phyloP scores from a whole-genome alignment of 2,113 vertebrate genomes.

The Mormyrus lacerda region DNA sequence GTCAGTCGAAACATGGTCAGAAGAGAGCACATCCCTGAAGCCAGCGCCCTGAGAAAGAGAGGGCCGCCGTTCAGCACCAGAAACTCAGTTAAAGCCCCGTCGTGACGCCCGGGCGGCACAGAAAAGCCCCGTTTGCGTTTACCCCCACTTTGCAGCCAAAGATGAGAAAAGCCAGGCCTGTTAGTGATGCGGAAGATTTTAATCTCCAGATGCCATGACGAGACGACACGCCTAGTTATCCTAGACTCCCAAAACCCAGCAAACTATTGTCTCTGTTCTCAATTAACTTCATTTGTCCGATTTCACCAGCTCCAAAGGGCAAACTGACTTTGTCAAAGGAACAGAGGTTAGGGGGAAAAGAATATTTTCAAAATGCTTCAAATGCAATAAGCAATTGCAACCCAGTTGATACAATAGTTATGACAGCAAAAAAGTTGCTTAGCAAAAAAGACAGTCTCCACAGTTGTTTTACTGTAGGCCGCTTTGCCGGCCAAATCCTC shows the following conservation, averaged over 20 bases:
- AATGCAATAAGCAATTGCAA: neutral
- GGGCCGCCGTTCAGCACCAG: neutral
- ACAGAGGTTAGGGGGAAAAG: neutral
- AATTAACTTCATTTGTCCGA: neutral
- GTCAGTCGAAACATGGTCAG: constrained; percentile 22
- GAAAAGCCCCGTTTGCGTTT: neutral
- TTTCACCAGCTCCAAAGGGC: neutral
- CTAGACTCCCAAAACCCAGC: neutral
- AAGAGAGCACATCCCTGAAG: constrained; percentile 48
- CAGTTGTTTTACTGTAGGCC: neutral
- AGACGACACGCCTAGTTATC: neutral
- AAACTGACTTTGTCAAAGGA: neutral
- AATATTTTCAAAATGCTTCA: neutral
- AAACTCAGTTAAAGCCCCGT: neutral
- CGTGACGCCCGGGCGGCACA: neutral
- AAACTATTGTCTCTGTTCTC: neutral
- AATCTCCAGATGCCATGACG: neutral
- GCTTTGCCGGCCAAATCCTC: neutral
- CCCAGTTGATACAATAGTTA: neutral
- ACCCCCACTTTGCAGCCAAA: neutral
- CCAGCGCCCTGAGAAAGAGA: constrained; percentile 37
- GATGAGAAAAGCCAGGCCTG: neutral
- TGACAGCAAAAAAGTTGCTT: neutral
- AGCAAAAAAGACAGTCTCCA: neutral
- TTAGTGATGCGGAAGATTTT: neutral